Conservation (phyloP, 2,888 invertebrate species). For the Ophion costatus region DNA sequence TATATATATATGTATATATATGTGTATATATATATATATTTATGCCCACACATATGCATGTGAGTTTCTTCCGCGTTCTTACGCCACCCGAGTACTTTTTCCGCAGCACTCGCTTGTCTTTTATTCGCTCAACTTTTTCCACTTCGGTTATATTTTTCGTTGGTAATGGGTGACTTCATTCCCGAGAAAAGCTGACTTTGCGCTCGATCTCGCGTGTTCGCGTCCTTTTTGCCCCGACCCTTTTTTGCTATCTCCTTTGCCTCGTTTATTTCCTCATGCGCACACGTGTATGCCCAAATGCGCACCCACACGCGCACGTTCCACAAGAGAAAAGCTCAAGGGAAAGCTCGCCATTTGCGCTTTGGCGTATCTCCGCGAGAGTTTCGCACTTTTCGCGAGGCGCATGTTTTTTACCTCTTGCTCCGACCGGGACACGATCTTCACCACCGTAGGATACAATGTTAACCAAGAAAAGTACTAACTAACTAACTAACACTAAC, state of each 20-base stretch:
- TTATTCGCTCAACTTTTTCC: slow-evolving; percentile 59
- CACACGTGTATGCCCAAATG: neutral
- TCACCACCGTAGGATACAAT: slow-evolving; percentile 2
- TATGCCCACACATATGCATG: neutral
- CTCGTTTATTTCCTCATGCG: slow-evolving; percentile 22
- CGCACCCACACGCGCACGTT: neutral
- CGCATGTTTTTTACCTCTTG: neutral
- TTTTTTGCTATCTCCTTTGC: slow-evolving; percentile 26
- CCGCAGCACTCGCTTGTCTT: slow-evolving; percentile 24
- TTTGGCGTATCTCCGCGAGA: slow-evolving; percentile 31
- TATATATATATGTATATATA: too few species aligned
- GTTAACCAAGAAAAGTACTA: too few species aligned
- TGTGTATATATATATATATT: too few species aligned
- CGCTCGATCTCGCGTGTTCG: slow-evolving; percentile 54
- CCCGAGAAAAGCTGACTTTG: slow-evolving; percentile 59
- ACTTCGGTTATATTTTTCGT: slow-evolving; percentile 60
- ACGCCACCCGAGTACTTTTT: slow-evolving; percentile 23
- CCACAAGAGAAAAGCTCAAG: slow-evolving; percentile 36
- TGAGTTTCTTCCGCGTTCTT: neutral
- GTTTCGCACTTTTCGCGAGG: slow-evolving; percentile 43
- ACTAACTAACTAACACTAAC: too few species aligned
- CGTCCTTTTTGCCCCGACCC: slow-evolving; percentile 30
- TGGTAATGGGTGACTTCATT: slow-evolving; percentile 57
- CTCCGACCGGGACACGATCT: slow-evolving; percentile 13
- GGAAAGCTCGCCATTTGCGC: slow-evolving; percentile 32